These are phyloP conservation scores for Caenorhabditis sp. DNA, from an alignment of 2,888 invertebrate genomes.

Conservation along the genomic window DNA sequence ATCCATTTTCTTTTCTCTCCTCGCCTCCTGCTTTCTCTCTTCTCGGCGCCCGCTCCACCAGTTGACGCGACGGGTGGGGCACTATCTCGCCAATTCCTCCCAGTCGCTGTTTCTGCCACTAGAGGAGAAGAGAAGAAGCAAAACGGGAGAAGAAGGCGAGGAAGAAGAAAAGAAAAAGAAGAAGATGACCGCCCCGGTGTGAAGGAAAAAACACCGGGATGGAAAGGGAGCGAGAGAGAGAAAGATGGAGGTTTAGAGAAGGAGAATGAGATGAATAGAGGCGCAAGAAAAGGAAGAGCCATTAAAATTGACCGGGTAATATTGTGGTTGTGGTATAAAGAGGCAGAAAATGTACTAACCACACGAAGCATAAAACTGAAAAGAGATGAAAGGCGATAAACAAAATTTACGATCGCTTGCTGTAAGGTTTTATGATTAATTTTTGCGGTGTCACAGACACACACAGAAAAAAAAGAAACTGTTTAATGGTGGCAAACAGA, in stretches of 20 bases:
- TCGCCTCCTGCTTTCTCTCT: not conserved
- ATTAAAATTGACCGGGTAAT: slow-evolving; percentile 33
- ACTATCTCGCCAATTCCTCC: slow-evolving; percentile 16
- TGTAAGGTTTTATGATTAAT: no score
- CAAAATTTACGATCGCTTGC: no score
- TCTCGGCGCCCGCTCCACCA: slow-evolving; percentile 12
- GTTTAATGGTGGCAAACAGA: not conserved
- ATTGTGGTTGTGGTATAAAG: not conserved
- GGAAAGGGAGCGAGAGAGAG: not conserved
- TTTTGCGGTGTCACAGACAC: no score
- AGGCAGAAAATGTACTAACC: not conserved
- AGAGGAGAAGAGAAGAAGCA: not conserved
- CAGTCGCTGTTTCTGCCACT: slow-evolving; percentile 31
- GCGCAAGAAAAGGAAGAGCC: slow-evolving; percentile 18
- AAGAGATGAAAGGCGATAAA: no score
- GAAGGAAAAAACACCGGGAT: slow-evolving; percentile 21
- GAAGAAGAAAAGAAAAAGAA: slow-evolving; percentile 1
- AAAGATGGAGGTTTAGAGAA: slow-evolving; percentile 7
- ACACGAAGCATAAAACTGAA: no score
- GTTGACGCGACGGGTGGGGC: slow-evolving; percentile 1
- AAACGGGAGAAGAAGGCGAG: not conserved
- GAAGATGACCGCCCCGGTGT: slow-evolving; percentile 25
- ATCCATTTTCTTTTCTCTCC: slow-evolving; percentile 21
- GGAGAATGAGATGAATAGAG: slow-evolving; percentile 3
- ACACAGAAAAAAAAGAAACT: no score